Base-by-base conservation (phyloP, 2,888 invertebrate genomes). In the Leptopilina drosophilae region DNA sequence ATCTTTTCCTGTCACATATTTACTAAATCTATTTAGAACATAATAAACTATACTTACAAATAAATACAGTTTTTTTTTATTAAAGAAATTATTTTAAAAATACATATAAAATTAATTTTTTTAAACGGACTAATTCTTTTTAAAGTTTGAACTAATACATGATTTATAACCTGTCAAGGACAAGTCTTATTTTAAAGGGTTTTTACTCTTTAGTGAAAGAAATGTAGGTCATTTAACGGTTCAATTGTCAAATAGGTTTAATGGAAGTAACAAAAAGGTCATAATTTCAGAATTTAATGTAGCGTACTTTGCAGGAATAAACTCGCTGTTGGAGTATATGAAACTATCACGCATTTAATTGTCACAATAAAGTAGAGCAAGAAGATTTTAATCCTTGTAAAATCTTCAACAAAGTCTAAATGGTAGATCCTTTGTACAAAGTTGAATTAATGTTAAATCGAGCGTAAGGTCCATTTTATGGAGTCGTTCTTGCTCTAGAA, bases 311-410 rank as follows among this genome's bases (percentile, higher is more conserved):
- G 46, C 15, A 65, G n/a, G 15, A 46, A 77, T 64, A 65, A 40
- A 49, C 11, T 33, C n/a, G 14, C 11, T 15, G 69, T 65, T 56
- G 33, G 20, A 42, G 75, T 49, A 77, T 33, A 42, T 77, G 65
- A 46, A 75, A 73, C 77, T 77, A 56, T 75, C 77, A 53, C 66
- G 40, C 12, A 53, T 56, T 59, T 73, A 56, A 59, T 49, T 59
- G 40, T 9, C 9, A 40, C 26, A 73, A 56, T 73, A 73, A 56
- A 73, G 73, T n/a, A n/a, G 56, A 56, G 33, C 73, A 73, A 56
- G 56, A 73, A 59, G 33, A 53, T 40, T 73, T 56, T 56, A 59
- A 59, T 56, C 40, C 56, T 56, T 5, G 56, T 56, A 8, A 59
- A 33, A 33, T 73, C 56, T 15, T 73, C 11, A n/a, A n/a, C 9